A percentile compares a stretch with the other conserved stretches of the same genome.
phyloP scores from a whole-genome alignment of 2,797 vertebrate genomes.

The Notolabrus celidotus region DNA sequence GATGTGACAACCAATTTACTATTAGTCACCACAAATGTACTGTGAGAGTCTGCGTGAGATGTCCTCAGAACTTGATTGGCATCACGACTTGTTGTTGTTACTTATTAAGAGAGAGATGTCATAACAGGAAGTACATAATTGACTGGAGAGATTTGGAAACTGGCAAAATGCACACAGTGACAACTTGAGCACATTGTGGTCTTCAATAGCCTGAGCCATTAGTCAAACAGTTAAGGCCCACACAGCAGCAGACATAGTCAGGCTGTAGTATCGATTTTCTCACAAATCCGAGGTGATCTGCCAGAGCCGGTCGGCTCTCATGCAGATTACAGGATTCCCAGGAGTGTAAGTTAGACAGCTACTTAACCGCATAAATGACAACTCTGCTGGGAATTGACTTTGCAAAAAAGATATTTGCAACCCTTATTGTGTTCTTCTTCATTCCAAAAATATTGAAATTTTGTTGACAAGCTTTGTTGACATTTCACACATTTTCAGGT shows the following conservation, averaged over 20 bases:
- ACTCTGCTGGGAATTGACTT: conserved; percentile 50
- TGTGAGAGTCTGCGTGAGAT: conserved; percentile 17
- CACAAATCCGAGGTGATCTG: conserved; percentile 78
- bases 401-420: conserved; percentile 51
- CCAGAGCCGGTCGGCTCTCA: conserved; percentile 64
- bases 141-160: conserved; percentile 53
- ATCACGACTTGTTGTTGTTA: conserved; percentile 40
- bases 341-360: conserved; percentile 57
- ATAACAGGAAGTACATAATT: conserved; percentile 46
- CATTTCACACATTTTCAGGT: conserved; percentile 30
- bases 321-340: conserved; percentile 73
- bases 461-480: conserved; percentile 24
- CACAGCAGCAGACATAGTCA: conserved; percentile 57
- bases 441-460: conserved; percentile 18
- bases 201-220: conserved; percentile 67
- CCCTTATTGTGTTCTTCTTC: conserved; percentile 27
- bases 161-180: conserved; percentile 57
- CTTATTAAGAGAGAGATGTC: conserved; percentile 35
- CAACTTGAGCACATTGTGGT: conserved; percentile 62
- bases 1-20: conserved; percentile 38
- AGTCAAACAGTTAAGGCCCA: conserved; percentile 62
- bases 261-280: conserved; percentile 77
- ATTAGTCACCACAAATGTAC: conserved; percentile 19
- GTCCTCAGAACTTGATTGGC: conserved; percentile 37
- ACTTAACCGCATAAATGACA: conserved; percentile 69